Percentiles rank a stretch among this genome's conserved stretches.
Conservation (phyloP, 2,113 vertebrate genomes). For the Otis tarda region DNA sequence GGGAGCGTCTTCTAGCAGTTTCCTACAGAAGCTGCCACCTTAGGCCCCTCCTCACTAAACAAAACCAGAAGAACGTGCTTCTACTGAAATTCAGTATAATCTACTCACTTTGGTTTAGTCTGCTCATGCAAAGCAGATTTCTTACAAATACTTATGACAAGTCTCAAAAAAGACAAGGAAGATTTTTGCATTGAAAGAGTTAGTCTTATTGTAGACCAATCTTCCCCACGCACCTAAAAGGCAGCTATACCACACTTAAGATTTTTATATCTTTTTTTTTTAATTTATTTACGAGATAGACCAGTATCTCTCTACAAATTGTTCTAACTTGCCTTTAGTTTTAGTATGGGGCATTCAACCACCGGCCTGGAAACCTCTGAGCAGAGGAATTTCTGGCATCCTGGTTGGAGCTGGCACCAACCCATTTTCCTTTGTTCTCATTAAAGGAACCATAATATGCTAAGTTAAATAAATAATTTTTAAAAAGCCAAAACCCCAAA, state of each 20-base stretch:
- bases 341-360: not conserved
- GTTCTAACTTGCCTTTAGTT: constrained; percentile 31
- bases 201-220: not conserved
- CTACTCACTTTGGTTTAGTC: not conserved
- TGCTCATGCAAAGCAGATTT: not conserved
- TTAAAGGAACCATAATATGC: constrained; percentile 52
- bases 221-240: not conserved
- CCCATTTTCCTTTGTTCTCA: constrained; percentile 56
- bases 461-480: not conserved
- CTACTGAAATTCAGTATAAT: not conserved
- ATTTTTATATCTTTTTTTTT: not conserved
- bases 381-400: constrained; percentile 66
- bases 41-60: too few species aligned
- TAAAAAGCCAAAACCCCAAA: not conserved
- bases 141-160: not conserved
- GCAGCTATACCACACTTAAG: not conserved
- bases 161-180: not conserved
- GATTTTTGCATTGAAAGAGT: not conserved
- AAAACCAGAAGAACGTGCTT: not conserved
- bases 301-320: not conserved
- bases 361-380: constrained; percentile 42
- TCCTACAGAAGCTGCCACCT: too few species aligned
- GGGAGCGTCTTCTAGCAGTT: too few species aligned
- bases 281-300: not conserved
- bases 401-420: constrained; percentile 47